A percentile compares a stretch with the other conserved stretches of the same genome.
Conservation (phyloP, 2,888 invertebrate species). For the Cistogaster globosa region DNA sequence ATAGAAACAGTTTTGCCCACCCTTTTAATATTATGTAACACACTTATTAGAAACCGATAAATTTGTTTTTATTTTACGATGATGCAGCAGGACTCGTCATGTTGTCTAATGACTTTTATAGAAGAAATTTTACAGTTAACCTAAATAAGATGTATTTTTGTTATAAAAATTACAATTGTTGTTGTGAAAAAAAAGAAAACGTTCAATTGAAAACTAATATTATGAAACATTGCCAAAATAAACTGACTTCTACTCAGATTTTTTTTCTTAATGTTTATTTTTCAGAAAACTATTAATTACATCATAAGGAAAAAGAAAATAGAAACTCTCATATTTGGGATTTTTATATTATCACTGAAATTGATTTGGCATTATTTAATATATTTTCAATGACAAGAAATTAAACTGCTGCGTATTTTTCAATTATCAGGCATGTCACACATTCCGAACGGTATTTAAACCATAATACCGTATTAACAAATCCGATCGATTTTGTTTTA, state of each 20-base stretch:
- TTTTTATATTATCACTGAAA: neutral
- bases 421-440: no score
- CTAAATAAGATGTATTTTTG: neutral
- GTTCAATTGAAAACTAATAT: constrained; percentile 12
- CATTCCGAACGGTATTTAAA: no score
- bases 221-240: constrained; percentile 25
- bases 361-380: no score
- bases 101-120: no score
- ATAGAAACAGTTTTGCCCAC: neutral
- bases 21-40: neutral
- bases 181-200: constrained; percentile 5
- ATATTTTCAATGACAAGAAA: no score
- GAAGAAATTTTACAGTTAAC: neutral
- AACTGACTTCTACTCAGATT: neutral
- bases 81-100: constrained; percentile 38
- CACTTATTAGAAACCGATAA: constrained; percentile 11
- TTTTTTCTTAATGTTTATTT: neutral
- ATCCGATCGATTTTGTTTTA: no score
- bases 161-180: constrained; percentile 17
- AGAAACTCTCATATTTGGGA: no score
- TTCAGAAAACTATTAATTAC: neutral
- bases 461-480: no score
- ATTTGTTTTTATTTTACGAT: constrained; percentile 36
- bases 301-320: neutral
- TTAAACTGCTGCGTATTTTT: no score